Percentiles rank a stretch among this genome's conserved stretches.
Conservation (phyloP, 2,113 vertebrate species). For the Oreochromis tanganicae region DNA sequence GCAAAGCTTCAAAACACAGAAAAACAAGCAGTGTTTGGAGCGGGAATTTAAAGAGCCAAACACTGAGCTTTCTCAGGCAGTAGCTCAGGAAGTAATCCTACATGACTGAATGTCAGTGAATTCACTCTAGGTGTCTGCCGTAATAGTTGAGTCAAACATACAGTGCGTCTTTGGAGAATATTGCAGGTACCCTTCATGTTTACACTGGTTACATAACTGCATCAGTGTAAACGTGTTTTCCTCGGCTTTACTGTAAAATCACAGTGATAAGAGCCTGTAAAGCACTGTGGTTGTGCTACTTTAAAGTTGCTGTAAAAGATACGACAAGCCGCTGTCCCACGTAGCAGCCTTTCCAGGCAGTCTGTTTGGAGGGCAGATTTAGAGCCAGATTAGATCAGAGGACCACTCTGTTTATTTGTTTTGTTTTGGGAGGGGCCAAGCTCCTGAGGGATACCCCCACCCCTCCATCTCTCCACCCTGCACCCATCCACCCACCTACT, state of each 20-base stretch:
- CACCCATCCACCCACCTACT: slow-evolving; percentile 5
- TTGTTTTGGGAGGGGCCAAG: slow-evolving; percentile 59
- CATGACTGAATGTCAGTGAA: neutral
- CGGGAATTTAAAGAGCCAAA: slow-evolving; percentile 10
- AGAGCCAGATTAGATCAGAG: slow-evolving; percentile 66
- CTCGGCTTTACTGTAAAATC: neutral
- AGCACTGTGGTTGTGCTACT: neutral
- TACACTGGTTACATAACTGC: neutral
- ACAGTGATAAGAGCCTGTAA: neutral
- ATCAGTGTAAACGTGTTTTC: neutral
- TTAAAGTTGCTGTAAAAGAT: neutral
- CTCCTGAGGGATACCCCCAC: slow-evolving; percentile 39
- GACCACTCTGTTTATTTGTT: slow-evolving; percentile 72
- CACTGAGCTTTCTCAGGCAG: slow-evolving; percentile 21
- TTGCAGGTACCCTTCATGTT: neutral
- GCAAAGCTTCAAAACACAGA: slow-evolving; percentile 55
- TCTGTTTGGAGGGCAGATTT: slow-evolving; percentile 42
- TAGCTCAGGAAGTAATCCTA: neutral
- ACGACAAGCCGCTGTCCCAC: neutral
- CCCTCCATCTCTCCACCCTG: neutral
- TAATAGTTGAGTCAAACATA: neutral
- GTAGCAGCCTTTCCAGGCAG: slow-evolving; percentile 31
- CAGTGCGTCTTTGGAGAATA: neutral
- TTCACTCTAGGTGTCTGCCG: neutral
- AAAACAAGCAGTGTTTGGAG: slow-evolving; percentile 43